phyloP scores from a whole-genome alignment of 1,140 invertebrate species.

The Sminthurinus signatus region DNA sequence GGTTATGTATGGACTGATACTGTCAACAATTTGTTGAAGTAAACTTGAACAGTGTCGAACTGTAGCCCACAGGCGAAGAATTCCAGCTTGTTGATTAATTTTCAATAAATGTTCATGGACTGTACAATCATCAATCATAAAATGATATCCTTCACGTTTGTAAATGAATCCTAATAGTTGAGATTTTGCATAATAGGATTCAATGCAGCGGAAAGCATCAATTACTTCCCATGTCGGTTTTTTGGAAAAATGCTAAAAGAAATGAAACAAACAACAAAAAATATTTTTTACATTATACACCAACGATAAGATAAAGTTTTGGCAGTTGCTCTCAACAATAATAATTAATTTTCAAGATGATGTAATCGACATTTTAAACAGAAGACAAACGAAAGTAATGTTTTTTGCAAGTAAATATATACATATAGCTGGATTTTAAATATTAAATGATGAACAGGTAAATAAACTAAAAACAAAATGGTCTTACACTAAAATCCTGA shows the following conservation, averaged over 20 bases:
- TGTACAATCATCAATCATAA: slow-evolving; percentile 58
- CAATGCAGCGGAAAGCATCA: slow-evolving; percentile 58
- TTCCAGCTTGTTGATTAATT: slow-evolving; percentile 80
- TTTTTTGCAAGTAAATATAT: not conserved
- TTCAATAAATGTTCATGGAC: slow-evolving; percentile 66
- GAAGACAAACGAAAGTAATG: slow-evolving; percentile 4
- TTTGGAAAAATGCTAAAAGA: slow-evolving; percentile 39
- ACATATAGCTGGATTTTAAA: not conserved
- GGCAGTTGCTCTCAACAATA: too few species aligned
- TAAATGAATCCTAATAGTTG: slow-evolving; percentile 80
- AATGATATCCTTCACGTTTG: slow-evolving; percentile 72
- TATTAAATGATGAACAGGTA: slow-evolving; percentile 14
- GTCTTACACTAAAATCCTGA: slow-evolving; percentile 55
- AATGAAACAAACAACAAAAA: slow-evolving; percentile 8
- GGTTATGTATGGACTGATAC: slow-evolving; percentile 96
- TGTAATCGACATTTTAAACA: not conserved
- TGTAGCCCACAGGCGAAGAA: slow-evolving; percentile 82
- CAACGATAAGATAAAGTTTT: too few species aligned
- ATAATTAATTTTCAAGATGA: too few species aligned
- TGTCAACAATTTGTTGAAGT: slow-evolving; percentile 89
- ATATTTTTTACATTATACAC: slow-evolving; percentile 2
- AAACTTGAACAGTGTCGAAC: slow-evolving; percentile 91
- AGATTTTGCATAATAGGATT: slow-evolving; percentile 68
- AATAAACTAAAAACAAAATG: slow-evolving; percentile 14
- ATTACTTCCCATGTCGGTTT: slow-evolving; percentile 67